Conservation (phyloP, 1,140 invertebrate genomes). For the Pinna nobilis region DNA sequence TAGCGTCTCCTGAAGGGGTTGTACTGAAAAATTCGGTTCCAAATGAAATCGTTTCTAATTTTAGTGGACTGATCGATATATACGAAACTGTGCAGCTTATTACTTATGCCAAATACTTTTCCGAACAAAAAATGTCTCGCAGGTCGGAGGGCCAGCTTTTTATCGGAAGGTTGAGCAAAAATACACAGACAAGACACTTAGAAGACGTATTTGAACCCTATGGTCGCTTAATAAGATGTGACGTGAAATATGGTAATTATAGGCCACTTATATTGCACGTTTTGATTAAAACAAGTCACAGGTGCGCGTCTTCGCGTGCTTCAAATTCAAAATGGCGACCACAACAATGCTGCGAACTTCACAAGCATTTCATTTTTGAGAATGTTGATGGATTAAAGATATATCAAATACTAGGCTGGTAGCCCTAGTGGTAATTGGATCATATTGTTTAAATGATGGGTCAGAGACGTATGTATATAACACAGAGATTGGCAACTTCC, state of each 20-base stretch:
- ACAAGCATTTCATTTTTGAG: no score
- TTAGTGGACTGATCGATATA: no score
- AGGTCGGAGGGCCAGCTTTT: slow-evolving; percentile 65
- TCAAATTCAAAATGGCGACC: no score
- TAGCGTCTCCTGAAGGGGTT: neutral
- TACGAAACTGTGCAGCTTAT: neutral
- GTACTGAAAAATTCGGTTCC: neutral
- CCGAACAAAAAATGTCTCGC: slow-evolving; percentile 48
- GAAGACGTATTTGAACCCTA: slow-evolving; percentile 81
- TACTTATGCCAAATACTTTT: neutral
- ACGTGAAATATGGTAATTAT: slow-evolving; percentile 74
- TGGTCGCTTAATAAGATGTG: slow-evolving; percentile 72
- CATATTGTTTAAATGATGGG: no score
- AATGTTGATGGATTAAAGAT: no score
- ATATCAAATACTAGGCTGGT: neutral
- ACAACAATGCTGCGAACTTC: no score
- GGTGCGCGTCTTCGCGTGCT: no score
- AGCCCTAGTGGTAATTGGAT: neutral
- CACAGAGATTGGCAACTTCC: no score
- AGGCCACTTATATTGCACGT: no score
- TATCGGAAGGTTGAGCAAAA: slow-evolving; percentile 69
- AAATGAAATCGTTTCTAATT: no score
- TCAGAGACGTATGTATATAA: no score
- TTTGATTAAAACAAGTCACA: no score
- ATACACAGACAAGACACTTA: slow-evolving; percentile 73